Percentiles rank a stretch among this genome's conserved stretches.
Conservation (phyloP, 1,140 invertebrate genomes). For the Panagrolaimus sp. region DNA sequence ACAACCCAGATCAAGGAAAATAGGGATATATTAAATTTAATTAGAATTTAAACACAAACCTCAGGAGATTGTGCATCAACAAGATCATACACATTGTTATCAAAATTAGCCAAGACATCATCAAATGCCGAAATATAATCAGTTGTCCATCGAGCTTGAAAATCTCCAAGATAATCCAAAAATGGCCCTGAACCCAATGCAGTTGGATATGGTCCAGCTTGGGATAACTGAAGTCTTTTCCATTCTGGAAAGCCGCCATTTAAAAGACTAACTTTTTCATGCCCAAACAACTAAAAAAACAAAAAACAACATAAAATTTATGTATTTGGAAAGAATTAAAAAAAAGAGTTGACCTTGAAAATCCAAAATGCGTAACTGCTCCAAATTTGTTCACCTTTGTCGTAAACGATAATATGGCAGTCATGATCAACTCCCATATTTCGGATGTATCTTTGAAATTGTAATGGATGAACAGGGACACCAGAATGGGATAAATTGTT, state of each 20-base stretch:
- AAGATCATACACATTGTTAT: slow-evolving; percentile 40
- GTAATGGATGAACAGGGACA: slow-evolving; percentile 58
- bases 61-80: slow-evolving; percentile 55
- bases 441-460: slow-evolving; percentile 54
- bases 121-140: slow-evolving; percentile 52
- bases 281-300: slow-evolving; percentile 53
- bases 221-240: slow-evolving; percentile 15
- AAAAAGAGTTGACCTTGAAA: slow-evolving; percentile 43
- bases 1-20: too few relatives aligned
- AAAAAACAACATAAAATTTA: slow-evolving; percentile 24
- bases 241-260: slow-evolving; percentile 27
- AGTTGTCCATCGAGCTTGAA: slow-evolving; percentile 42
- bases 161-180: slow-evolving; percentile 30
- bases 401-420: slow-evolving; percentile 54
- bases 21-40: slow-evolving; percentile 8
- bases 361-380: slow-evolving; percentile 56
- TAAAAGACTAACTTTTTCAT: slow-evolving; percentile 34
- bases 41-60: slow-evolving; percentile 17
- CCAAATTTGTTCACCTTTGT: slow-evolving; percentile 52
- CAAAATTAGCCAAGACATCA: slow-evolving; percentile 49
- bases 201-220: slow-evolving; percentile 17
- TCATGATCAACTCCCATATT: slow-evolving; percentile 53
- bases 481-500: slow-evolving; percentile 52
- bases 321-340: neutral
- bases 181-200: neutral